A percentile compares a stretch with the other conserved stretches of the same genome.
phyloP scores from a whole-genome alignment of 1,140 invertebrate species.

The Drosophila erecta region DNA sequence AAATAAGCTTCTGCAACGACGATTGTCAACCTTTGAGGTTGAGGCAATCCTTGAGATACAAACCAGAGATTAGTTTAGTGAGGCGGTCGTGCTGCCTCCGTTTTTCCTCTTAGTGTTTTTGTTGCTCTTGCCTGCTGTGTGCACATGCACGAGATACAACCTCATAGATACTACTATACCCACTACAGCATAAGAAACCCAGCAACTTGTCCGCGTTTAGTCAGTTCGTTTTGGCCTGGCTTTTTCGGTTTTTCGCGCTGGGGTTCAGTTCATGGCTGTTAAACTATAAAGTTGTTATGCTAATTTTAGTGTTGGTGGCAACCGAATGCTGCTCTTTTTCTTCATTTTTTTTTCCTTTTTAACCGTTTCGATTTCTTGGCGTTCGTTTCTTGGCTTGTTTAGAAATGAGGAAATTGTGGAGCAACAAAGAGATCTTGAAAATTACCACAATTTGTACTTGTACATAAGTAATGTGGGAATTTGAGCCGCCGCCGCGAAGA shows the following conservation, averaged over 20 bases:
- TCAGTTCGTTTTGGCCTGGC: constrained; percentile 26
- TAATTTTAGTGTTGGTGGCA: constrained; percentile 83
- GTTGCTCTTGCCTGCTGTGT: constrained; percentile 17
- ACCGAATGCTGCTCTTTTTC: constrained; percentile 23
- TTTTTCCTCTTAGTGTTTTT: neutral
- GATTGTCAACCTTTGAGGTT: constrained; percentile 60
- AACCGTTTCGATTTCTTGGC: constrained; percentile 31
- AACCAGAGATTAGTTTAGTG: constrained; percentile 66
- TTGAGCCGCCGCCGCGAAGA: constrained; percentile 26
- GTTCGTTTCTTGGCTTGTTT: constrained; percentile 39
- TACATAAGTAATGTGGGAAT: constrained; percentile 83
- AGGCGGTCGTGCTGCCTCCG: constrained; percentile 49
- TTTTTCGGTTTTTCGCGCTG: constrained; percentile 28
- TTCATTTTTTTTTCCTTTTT: constrained; percentile 1
- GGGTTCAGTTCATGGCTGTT: constrained; percentile 61
- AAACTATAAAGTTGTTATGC: constrained; percentile 85
- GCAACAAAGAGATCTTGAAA: constrained; percentile 82
- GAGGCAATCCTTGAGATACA: constrained; percentile 70
- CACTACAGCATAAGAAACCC: neutral
- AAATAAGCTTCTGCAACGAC: constrained; percentile 18
- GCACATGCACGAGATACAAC: constrained; percentile 74
- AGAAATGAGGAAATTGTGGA: constrained; percentile 80
- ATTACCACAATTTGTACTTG: constrained; percentile 83
- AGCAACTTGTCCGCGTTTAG: constrained; percentile 30
- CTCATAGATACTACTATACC: constrained; percentile 63